Percentiles rank a stretch among this genome's conserved stretches.
Conservation (phyloP, 2,797 vertebrate species). For the Sebastes diploproa region DNA sequence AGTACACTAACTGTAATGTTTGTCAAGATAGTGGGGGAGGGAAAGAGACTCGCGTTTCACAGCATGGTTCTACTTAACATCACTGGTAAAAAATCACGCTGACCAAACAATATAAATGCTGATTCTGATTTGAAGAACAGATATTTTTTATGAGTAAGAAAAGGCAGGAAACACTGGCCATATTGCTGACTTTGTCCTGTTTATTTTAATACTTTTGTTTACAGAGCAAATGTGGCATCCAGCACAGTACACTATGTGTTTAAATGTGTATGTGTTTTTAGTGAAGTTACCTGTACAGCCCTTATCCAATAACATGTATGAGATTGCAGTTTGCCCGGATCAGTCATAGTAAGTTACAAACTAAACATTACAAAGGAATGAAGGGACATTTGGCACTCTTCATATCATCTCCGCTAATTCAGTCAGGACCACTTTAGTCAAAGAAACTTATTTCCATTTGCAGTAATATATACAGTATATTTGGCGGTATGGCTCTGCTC, state of each 20-base stretch:
- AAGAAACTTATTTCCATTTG: too few species aligned
- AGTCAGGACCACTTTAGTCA: too few species aligned
- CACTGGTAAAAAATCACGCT: conserved; percentile 16
- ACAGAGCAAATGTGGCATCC: not conserved
- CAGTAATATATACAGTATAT: too few species aligned
- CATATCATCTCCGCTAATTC: not conserved
- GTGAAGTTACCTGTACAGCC: not conserved
- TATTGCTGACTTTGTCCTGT: not conserved
- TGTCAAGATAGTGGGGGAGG: conserved; percentile 19
- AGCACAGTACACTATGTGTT: not conserved
- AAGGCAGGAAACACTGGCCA: not conserved
- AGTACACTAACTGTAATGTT: conserved; percentile 22
- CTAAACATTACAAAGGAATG: not conserved
- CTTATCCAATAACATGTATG: not conserved
- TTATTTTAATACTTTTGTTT: not conserved
- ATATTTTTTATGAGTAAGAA: not conserved
- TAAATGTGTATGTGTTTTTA: not conserved
- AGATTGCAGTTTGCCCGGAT: not conserved
- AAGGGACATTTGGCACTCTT: not conserved
- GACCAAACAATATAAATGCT: conserved; percentile 25
- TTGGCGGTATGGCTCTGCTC: too few species aligned
- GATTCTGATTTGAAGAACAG: not conserved
- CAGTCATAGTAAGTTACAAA: not conserved
- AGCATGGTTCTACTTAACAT: conserved; percentile 40
- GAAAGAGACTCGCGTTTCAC: conserved; percentile 38